phyloP scores from a whole-genome alignment of 2,797 vertebrate species.

The Siniperca obscura region DNA sequence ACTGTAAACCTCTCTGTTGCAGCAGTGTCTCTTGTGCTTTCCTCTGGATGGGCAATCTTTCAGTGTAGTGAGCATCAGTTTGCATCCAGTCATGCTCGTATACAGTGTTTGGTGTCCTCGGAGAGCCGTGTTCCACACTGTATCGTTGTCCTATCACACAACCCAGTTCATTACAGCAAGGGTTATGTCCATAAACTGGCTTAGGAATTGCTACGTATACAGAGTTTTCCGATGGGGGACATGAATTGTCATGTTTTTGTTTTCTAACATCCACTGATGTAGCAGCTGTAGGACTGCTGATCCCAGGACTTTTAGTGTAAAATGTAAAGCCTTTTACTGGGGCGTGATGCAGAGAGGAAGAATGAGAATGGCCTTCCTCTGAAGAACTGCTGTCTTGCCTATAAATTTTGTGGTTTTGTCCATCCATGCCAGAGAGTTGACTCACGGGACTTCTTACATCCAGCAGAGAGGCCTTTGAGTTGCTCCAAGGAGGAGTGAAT shows the following conservation, averaged over 20 bases:
- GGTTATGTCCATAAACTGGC: constrained; percentile 87
- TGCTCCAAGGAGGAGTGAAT: constrained; percentile 79
- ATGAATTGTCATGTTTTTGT: constrained; percentile 50
- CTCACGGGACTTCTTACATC: constrained; percentile 72
- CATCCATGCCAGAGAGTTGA: constrained; percentile 77
- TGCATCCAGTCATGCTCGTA: constrained; percentile 80
- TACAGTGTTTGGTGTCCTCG: constrained; percentile 63
- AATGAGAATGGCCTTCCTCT: constrained; percentile 75
- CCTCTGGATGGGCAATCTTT: constrained; percentile 66
- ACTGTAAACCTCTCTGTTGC: constrained; percentile 75
- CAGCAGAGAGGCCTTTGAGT: constrained; percentile 64
- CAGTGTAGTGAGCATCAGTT: constrained; percentile 62
- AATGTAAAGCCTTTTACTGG: constrained; percentile 74
- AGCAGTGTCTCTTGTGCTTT: constrained; percentile 69
- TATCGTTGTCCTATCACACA: constrained; percentile 81
- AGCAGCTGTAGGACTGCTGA: constrained; percentile 65
- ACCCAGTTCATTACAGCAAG: constrained; percentile 84
- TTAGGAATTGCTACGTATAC: constrained; percentile 87
- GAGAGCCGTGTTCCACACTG: constrained; percentile 69
- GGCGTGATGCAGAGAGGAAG: constrained; percentile 66
- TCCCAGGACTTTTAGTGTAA: constrained; percentile 72
- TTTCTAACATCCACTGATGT: constrained; percentile 64
- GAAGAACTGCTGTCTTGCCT: constrained; percentile 77
- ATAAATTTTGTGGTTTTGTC: constrained; percentile 77
- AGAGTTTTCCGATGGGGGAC: constrained; percentile 67